phyloP scores from a whole-genome alignment of 2,797 vertebrate species.

The Catostomus latipinnis region DNA sequence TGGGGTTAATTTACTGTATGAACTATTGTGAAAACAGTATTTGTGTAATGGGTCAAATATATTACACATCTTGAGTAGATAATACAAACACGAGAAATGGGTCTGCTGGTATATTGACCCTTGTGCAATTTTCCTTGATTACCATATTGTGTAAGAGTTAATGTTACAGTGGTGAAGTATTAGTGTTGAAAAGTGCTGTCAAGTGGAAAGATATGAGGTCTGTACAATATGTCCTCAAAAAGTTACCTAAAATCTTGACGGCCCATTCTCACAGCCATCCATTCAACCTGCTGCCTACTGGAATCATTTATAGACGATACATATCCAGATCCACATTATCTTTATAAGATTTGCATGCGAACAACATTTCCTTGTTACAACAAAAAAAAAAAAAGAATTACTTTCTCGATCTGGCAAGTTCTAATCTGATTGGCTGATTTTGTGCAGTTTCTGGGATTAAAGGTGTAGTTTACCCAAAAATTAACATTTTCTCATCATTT shows the following conservation, averaged over 20 bases:
- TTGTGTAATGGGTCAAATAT: neutral
- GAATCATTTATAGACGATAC: neutral
- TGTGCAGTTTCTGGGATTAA: too few species aligned
- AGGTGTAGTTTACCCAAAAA: too few species aligned
- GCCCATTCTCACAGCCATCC: neutral
- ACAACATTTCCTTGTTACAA: too few species aligned
- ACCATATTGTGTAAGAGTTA: neutral
- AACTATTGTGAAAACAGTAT: neutral
- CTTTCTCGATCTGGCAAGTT: too few species aligned
- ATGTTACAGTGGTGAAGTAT: neutral
- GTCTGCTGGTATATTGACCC: neutral
- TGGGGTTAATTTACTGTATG: neutral
- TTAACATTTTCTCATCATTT: too few species aligned
- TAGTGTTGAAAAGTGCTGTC: constrained; percentile 6
- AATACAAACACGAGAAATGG: neutral
- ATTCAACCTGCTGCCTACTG: neutral
- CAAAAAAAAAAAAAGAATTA: too few species aligned
- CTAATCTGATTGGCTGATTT: too few species aligned
- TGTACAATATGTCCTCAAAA: neutral
- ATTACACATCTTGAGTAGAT: neutral
- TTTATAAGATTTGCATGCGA: neutral
- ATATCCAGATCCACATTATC: neutral
- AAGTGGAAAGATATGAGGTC: neutral
- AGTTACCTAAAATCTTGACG: neutral
- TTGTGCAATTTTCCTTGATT: constrained; percentile 11